These are phyloP conservation scores for Enteromius paludinosus DNA, from an alignment of 2,797 vertebrate genomes.

Conservation along the genomic window DNA sequence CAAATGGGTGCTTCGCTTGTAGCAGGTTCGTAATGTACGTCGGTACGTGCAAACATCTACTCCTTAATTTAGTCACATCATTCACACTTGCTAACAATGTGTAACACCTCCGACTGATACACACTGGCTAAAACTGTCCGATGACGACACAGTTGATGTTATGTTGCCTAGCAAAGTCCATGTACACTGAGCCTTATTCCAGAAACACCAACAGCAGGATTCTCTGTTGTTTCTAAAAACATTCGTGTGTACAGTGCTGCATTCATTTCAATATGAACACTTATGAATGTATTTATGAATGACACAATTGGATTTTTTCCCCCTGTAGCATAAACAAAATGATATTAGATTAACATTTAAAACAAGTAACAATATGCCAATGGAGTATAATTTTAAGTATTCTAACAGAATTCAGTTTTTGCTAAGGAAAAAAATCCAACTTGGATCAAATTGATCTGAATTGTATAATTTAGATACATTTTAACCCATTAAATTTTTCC, in stretches of 20 bases:
- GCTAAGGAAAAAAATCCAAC: background rate
- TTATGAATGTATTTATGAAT: background rate
- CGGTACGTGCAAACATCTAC: conserved; percentile 28
- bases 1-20: background rate
- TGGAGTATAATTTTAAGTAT: background rate
- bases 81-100: conserved; percentile 32
- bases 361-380: background rate
- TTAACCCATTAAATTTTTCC: background rate
- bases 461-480: background rate
- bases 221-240: background rate
- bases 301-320: background rate
- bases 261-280: background rate
- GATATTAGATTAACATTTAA: background rate
- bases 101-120: conserved; percentile 14
- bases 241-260: background rate
- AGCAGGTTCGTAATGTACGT: conserved; percentile 12
- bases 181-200: background rate
- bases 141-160: conserved; percentile 10
- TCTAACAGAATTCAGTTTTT: background rate
- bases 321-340: background rate
- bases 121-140: conserved; percentile 44
- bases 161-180: conserved; percentile 7
- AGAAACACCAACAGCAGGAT: background rate
- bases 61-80: conserved; percentile 16
- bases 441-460: background rate